Base-by-base conservation (phyloP, 2,113 vertebrate genomes). In the Scomber japonicus region DNA sequence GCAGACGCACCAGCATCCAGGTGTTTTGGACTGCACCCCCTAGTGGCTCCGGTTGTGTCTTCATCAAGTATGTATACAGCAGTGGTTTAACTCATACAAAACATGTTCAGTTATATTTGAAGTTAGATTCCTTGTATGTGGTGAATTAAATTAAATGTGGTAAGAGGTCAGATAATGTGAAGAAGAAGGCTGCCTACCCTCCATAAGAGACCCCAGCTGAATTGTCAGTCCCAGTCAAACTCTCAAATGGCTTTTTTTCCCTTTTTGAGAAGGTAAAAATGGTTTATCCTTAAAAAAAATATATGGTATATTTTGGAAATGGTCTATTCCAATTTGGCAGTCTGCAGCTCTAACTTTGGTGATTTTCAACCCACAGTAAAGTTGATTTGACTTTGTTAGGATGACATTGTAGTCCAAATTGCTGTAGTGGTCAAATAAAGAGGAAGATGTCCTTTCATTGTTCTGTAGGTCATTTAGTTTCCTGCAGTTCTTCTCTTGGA, bases 1-100 rank as follows among this genome's bases (percentile, higher is more conserved):
- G 98, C 0, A 95, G 98, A 44, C 95, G 98, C 75, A 99, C 96
- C 0, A 95, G 96, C 31, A 98, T 99, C 92, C 97, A 99, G 66
- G 97, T 99, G 70, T 98, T 98, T 75, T 99, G 98, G 98, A 96
- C 96, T 0, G 98, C 98, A 0, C 98, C 97, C 30, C 88, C 96
- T 5, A n/a, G 94, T 0, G 97, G 97, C 19, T 96, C 95, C 0
- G 97, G 97, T 80, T 99, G 98, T 85, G 93, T 99, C 44, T 92
- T 95, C 88, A 94, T 99, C 1, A 99, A 99, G 98, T 99, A 95
- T 92, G 98, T 96, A 55, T 7, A 50, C 30, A 27, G 16, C 45
- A 15, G 63, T 55, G 15, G 60, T 57, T 12, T 68, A 14, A 21
- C 40, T 45, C 13, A 30, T 71, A 30, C 1, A 45, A 9, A 57